phyloP scores from a whole-genome alignment of 2,888 invertebrate genomes.

The Limnephilus lunatus region DNA sequence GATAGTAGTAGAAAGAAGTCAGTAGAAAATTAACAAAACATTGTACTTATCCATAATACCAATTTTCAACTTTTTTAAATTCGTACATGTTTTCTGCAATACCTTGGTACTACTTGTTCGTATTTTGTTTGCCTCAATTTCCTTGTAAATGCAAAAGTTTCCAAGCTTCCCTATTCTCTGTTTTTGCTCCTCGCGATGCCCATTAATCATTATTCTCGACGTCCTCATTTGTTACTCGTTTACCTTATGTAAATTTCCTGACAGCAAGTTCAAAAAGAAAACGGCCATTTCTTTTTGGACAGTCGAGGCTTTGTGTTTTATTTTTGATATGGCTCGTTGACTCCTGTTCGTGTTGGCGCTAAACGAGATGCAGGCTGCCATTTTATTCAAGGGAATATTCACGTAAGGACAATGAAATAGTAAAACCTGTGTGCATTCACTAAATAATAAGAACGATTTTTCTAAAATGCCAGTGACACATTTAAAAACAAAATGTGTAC shows the following conservation, averaged over 20 bases:
- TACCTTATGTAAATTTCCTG: neutral
- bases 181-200: neutral
- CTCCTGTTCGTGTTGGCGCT: neutral
- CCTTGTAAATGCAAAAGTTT: neutral
- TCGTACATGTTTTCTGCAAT: neutral
- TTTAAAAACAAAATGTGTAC: too few species aligned
- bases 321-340: neutral
- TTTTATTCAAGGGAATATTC: neutral
- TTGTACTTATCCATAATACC: neutral
- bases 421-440: neutral
- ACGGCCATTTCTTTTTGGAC: neutral
- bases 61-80: neutral
- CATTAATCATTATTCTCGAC: neutral
- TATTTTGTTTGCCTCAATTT: neutral
- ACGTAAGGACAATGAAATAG: neutral
- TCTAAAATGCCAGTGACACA: too few species aligned
- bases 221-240: slow-evolving; percentile 2
- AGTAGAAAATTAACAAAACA: neutral
- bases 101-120: neutral
- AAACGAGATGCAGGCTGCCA: neutral
- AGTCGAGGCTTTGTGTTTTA: neutral
- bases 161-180: neutral
- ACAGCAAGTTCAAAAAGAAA: neutral
- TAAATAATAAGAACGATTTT: too few species aligned
- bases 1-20: too few species aligned